Conservation (phyloP, 1,140 invertebrate genomes). For the Drosophila varians region DNA sequence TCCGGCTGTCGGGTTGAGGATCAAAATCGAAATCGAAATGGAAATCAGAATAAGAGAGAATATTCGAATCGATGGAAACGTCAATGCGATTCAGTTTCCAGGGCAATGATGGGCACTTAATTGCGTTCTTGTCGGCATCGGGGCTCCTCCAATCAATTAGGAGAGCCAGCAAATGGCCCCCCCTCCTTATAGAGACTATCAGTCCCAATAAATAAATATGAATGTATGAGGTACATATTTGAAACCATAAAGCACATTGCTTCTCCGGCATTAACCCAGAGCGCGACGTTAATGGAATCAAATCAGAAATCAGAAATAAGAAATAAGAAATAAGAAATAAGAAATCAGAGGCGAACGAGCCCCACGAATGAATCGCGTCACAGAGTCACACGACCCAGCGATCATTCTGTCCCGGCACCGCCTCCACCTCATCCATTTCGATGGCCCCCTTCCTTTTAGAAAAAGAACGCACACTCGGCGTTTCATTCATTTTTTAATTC, state of each 20-base stretch:
- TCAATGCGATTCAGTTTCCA: conserved; percentile 24
- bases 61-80: conserved; percentile 6
- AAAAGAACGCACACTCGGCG: conserved; percentile 3
- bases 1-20: conserved; percentile 26
- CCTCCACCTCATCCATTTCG: neutral
- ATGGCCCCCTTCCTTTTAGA: conserved; percentile 10
- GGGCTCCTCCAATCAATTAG: conserved; percentile 53
- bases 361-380: conserved; percentile 51
- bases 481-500: conserved; percentile 46
- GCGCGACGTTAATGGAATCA: conserved; percentile 67
- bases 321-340: no score
- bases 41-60: neutral
- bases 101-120: conserved; percentile 31
- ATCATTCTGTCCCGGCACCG: conserved; percentile 5
- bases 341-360: conserved; percentile 32
- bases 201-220: conserved; percentile 7
- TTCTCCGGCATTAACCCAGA: conserved; percentile 33
- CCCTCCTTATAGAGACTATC: conserved; percentile 15
- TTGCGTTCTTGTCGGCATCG: conserved; percentile 46
- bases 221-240: conserved; percentile 5
- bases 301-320: conserved; percentile 45
- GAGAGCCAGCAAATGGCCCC: neutral
- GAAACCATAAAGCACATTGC: conserved; percentile 8
- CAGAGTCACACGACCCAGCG: conserved; percentile 61
- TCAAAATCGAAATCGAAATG: conserved; percentile 21